Percentiles rank a stretch among this genome's conserved stretches.
These are phyloP conservation scores for Automeris io DNA, from an alignment of 2,888 invertebrate genomes.

Conservation along the genomic window DNA sequence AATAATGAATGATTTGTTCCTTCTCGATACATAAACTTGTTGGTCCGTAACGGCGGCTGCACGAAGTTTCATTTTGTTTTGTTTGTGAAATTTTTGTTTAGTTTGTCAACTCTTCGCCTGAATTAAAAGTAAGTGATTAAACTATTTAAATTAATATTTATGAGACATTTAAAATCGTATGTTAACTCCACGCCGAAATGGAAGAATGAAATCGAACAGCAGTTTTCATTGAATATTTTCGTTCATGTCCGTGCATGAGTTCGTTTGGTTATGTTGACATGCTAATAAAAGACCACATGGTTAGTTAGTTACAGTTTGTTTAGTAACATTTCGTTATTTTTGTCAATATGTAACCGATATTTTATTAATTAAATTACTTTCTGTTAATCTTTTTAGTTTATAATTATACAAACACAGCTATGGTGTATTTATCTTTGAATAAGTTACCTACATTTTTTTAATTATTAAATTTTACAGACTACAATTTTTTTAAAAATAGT, in stretches of 20 bases:
- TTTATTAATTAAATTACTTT: no score
- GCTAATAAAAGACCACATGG: conserved; percentile 21
- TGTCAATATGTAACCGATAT: no score
- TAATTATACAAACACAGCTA: no score
- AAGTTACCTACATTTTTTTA: no score
- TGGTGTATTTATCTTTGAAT: no score
- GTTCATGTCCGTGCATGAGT: conserved; percentile 9
- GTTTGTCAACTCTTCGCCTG: not conserved
- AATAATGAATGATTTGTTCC: conserved; percentile 22
- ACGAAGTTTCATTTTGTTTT: conserved; percentile 17
- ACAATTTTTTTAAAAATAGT: no score
- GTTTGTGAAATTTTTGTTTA: conserved; percentile 3
- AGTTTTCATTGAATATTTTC: not conserved
- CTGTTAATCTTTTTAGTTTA: no score
- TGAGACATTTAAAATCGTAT: not conserved
- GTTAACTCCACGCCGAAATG: not conserved
- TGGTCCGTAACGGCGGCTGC: conserved; percentile 21
- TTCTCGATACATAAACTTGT: conserved; percentile 33
- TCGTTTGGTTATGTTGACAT: conserved; percentile 14
- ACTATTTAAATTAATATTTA: not conserved
- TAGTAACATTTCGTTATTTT: no score
- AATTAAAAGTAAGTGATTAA: not conserved
- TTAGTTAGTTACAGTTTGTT: not conserved
- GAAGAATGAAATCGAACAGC: not conserved
- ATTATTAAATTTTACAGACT: no score